phyloP scores from a whole-genome alignment of 1,140 invertebrate species.

The Drosophila virilis region DNA sequence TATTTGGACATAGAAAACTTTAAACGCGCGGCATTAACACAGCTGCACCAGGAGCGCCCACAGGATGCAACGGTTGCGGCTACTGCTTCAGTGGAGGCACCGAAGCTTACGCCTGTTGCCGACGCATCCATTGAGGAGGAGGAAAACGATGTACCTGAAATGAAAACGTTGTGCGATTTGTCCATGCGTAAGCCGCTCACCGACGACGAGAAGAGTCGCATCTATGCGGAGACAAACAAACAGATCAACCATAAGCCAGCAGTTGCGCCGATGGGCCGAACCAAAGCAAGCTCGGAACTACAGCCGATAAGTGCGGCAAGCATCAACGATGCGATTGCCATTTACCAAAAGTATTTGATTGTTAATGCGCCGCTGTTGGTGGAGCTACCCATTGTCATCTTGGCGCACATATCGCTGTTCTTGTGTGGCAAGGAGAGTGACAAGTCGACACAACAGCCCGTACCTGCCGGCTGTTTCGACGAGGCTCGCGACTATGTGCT shows the following conservation, averaged over 20 bases:
- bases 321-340: conserved; percentile 85
- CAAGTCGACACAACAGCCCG: conserved; percentile 32
- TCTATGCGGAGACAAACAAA: conserved; percentile 81
- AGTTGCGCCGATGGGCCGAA: neutral
- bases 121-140: conserved; percentile 25
- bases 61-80: neutral
- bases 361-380: conserved; percentile 84
- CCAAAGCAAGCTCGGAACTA: conserved; percentile 46
- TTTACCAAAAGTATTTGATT: conserved; percentile 86
- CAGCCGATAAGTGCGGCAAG: conserved; percentile 73
- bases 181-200: conserved; percentile 81
- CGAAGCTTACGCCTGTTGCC: neutral
- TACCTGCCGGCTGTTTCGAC: conserved; percentile 85
- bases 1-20: conserved; percentile 91
- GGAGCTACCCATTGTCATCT: conserved; percentile 84
- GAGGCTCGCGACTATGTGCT: conserved; percentile 88
- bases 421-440: conserved; percentile 76
- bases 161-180: conserved; percentile 78
- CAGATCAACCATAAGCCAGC: conserved; percentile 49
- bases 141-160: conserved; percentile 79
- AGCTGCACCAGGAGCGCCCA: conserved; percentile 26
- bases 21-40: conserved; percentile 63
- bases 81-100: neutral
- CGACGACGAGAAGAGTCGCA: conserved; percentile 82
- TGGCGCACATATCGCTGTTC: conserved; percentile 84